Percentiles rank a stretch among this genome's conserved stretches.
These are phyloP conservation scores for Streblospio benedicti DNA, from an alignment of 1,140 invertebrate species.

Conservation along the genomic window DNA sequence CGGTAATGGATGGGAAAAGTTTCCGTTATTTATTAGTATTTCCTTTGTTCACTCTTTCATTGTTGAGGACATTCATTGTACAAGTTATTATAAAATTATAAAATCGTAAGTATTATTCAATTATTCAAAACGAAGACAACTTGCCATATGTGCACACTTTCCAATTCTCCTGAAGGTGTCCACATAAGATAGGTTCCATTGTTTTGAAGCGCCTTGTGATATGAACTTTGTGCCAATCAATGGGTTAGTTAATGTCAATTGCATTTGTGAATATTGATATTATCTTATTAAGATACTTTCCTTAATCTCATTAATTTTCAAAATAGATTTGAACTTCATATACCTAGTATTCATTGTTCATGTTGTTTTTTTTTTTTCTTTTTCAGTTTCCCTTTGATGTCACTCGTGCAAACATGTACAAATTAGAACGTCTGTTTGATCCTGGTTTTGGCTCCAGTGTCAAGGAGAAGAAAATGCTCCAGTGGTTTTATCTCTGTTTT, in stretches of 20 bases:
- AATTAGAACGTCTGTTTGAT: conserved; percentile 38
- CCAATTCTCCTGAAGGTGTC: no score
- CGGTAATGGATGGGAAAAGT: no score
- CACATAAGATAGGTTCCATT: background rate
- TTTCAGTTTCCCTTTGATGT: conserved; percentile 41
- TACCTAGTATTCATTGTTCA: no score
- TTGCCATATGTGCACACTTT: no score
- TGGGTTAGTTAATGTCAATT: no score
- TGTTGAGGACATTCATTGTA: no score
- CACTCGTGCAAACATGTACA: conserved; percentile 28
- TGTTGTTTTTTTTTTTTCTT: conserved; percentile 11
- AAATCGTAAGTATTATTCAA: no score
- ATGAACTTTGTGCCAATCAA: background rate
- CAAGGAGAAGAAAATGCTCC: conserved; percentile 25
- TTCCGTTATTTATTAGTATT: no score
- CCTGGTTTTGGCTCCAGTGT: conserved; percentile 32
- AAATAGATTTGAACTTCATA: background rate
- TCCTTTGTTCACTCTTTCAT: no score
- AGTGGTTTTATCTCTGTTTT: no score
- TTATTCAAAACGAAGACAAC: no score
- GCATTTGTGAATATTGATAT: background rate
- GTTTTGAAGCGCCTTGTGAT: background rate
- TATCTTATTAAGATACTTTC: background rate
- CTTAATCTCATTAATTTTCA: background rate
- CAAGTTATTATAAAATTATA: no score